Evolutionary conservation across 2,797 vertebrate genomes (phyloP).

Genomic region (Sebastes oblongus): DNA sequence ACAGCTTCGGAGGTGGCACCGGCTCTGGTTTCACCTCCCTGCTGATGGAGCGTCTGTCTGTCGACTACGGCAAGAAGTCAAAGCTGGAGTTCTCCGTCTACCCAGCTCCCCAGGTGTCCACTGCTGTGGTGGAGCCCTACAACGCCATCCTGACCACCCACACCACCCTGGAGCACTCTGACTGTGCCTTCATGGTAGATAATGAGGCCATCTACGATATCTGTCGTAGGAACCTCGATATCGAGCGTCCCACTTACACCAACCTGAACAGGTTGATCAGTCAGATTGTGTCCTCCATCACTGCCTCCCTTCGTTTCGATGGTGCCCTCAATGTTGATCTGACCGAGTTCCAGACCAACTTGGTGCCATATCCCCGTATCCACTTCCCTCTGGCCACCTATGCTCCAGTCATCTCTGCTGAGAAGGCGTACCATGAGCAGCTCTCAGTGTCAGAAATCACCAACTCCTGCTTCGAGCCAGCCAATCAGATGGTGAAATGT

Average conservation of each 20-base stretch:
- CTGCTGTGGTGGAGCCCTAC: no score
- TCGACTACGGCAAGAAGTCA: conserved; percentile 87
- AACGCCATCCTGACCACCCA: no score
- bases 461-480: conserved; percentile 71
- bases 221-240: no score
- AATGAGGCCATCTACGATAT: no score
- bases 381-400: conserved; percentile 81
- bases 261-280: conserved; percentile 84
- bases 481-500: conserved; percentile 80
- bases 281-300: conserved; percentile 87
- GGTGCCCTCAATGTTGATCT: conserved; percentile 86
- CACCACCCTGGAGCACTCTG: no score
- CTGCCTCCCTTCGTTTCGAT: conserved; percentile 87
- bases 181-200: no score
- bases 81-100: conserved; percentile 89
- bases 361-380: conserved; percentile 79
- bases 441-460: conserved; percentile 23
- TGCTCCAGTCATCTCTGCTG: conserved; percentile 81
- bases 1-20: conserved; percentile 89
- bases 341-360: conserved; percentile 88
- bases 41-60: conserved; percentile 87
- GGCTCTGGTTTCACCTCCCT: conserved; percentile 89
- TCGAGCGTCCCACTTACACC: conserved; percentile 83
- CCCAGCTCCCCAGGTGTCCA: conserved; percentile 49
- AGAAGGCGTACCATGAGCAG: conserved; percentile 74